Percentiles rank a stretch among this genome's conserved stretches.
phyloP scores from a whole-genome alignment of 2,113 vertebrate species.

The Prinia subflava region DNA sequence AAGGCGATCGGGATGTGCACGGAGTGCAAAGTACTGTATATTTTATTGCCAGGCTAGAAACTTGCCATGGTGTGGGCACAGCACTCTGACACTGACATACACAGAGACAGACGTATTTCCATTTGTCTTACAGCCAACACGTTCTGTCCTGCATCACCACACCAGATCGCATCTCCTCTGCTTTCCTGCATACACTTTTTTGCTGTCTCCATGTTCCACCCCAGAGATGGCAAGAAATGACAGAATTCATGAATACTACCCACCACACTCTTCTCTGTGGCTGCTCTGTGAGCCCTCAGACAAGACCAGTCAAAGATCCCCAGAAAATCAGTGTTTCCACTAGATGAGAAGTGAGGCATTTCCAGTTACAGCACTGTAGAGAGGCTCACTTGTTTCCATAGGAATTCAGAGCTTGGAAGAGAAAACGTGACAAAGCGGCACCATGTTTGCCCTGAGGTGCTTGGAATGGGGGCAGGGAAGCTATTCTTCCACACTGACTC shows the following conservation, averaged over 20 bases:
- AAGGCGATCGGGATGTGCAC: rapidly evolving
- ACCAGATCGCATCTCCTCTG: background rate
- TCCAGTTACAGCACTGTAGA: background rate
- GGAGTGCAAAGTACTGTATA: rapidly evolving
- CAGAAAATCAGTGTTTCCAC: background rate
- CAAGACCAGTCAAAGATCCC: background rate
- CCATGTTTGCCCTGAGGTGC: background rate
- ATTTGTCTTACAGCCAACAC: background rate
- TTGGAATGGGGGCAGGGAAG: background rate
- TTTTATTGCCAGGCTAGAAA: background rate
- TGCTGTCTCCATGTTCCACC: rapidly evolving
- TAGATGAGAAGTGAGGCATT: background rate
- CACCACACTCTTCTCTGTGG: background rate
- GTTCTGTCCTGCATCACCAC: background rate
- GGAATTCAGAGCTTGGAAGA: background rate
- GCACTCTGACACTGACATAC: background rate
- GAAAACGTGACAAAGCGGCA: background rate
- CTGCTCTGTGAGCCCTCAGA: background rate
- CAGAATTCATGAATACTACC: background rate
- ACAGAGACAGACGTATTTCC: background rate
- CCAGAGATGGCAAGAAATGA: background rate
- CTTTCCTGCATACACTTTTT: rapidly evolving
- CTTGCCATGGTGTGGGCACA: rapidly evolving
- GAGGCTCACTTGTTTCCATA: background rate
- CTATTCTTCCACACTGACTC: background rate